Conservation (phyloP, 1,140 invertebrate genomes). For the Adoxophyes honmai region DNA sequence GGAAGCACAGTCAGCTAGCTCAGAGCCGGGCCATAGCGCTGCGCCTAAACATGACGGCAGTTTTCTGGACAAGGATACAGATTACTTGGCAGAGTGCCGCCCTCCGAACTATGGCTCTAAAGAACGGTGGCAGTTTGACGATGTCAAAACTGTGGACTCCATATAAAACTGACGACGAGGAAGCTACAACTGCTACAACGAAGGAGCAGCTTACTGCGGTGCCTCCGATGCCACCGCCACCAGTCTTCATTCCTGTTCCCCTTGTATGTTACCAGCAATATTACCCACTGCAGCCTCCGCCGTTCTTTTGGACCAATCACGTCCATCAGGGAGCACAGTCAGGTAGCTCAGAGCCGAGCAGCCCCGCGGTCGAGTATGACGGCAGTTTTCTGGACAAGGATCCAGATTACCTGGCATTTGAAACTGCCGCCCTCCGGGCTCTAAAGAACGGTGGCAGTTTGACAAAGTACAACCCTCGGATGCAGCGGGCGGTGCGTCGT, state of each 20-base stretch:
- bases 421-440: conserved; percentile 37
- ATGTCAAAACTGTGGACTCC: conserved; percentile 14
- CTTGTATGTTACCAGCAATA: no score
- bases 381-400: conserved; percentile 24
- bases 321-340: no score
- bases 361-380: no score
- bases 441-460: conserved; percentile 49
- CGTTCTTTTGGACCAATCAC: no score
- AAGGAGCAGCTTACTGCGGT: no score
- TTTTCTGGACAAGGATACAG: conserved; percentile 25
- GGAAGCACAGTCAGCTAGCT: no score
- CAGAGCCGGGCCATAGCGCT: neutral
- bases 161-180: conserved; percentile 15
- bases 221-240: neutral
- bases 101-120: conserved; percentile 40
- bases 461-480: conserved; percentile 43
- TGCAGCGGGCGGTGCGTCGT: conserved; percentile 70
- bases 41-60: neutral
- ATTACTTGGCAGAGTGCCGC: conserved; percentile 35
- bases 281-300: no score
- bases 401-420: conserved; percentile 33
- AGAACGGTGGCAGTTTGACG: conserved; percentile 40
- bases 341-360: no score
- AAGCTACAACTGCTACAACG: no score
- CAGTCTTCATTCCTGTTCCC: neutral